Conservation (phyloP, 2,113 vertebrate species). For the Myocastor coypus region DNA sequence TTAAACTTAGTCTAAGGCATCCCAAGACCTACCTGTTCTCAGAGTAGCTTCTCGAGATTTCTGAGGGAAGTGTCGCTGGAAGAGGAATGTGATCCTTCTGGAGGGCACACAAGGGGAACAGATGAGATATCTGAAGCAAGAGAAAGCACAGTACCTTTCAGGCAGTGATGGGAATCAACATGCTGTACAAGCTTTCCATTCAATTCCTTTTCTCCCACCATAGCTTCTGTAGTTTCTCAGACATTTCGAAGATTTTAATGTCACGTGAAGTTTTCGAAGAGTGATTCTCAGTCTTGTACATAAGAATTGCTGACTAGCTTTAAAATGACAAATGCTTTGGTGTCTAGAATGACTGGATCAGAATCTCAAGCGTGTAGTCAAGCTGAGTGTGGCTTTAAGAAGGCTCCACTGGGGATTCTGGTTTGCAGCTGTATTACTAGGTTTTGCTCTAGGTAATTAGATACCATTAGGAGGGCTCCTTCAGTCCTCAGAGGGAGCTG, state of each 20-base stretch:
- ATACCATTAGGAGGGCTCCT: constrained; percentile 7
- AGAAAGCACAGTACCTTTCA: background rate
- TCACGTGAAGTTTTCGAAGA: constrained; percentile 42
- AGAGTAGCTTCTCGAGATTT: constrained; percentile 37
- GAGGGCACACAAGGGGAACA: constrained; percentile 34
- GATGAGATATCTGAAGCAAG: constrained; percentile 10
- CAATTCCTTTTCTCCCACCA: constrained; percentile 16
- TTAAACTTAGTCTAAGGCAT: background rate
- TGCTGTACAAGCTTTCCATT: constrained; percentile 5
- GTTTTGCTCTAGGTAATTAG: background rate
- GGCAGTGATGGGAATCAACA: background rate
- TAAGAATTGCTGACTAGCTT: constrained; percentile 54
- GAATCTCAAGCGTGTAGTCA: constrained; percentile 22
- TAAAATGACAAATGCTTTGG: constrained; percentile 57
- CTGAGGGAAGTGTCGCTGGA: background rate
- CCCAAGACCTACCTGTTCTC: constrained; percentile 46
- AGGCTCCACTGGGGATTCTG: constrained; percentile 36
- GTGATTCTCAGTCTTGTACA: constrained; percentile 8
- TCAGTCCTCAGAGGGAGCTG: background rate
- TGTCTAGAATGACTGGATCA: constrained; percentile 8
- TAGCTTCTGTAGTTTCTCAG: constrained; percentile 50
- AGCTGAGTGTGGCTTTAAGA: constrained; percentile 62
- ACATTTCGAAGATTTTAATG: constrained; percentile 49
- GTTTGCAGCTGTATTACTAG: background rate
- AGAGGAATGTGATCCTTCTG: constrained; percentile 15